These are phyloP conservation scores for Netelia melanura DNA, from an alignment of 2,888 invertebrate genomes.

Conservation along the genomic window DNA sequence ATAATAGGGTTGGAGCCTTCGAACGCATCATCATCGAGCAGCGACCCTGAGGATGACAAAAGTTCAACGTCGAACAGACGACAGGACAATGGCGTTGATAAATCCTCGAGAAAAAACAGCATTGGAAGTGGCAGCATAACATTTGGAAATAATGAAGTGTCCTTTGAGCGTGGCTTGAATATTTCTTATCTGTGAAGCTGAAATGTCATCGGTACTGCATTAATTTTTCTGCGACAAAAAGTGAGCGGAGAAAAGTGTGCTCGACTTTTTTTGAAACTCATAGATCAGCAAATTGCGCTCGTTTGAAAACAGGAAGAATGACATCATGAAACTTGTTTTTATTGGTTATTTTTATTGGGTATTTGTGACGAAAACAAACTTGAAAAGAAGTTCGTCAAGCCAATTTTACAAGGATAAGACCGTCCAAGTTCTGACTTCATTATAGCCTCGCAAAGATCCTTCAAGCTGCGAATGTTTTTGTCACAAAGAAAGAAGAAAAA, in stretches of 20 bases:
- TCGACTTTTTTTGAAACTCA: background rate
- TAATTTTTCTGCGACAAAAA: background rate
- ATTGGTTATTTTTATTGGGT: background rate
- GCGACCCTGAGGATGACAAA: slow-evolving; percentile 72
- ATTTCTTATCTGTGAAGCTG: slow-evolving; percentile 80
- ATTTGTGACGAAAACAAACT: background rate
- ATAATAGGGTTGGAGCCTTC: slow-evolving; percentile 89
- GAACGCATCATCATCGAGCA: slow-evolving; percentile 71
- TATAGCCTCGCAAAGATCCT: slow-evolving; percentile 32
- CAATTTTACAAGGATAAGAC: slow-evolving; percentile 42
- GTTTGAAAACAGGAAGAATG: background rate
- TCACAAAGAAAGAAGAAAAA: slow-evolving; percentile 15
- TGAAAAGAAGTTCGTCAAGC: slow-evolving; percentile 27
- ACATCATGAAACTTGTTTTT: slow-evolving; percentile 4
- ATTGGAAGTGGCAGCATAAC: slow-evolving; percentile 81
- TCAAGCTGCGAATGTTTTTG: slow-evolving; percentile 28
- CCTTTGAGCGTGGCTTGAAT: slow-evolving; percentile 82
- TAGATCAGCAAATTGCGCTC: background rate
- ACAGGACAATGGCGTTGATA: slow-evolving; percentile 83
- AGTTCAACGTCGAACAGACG: slow-evolving; percentile 73
- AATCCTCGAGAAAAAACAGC: slow-evolving; percentile 80
- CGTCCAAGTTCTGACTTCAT: slow-evolving; percentile 40
- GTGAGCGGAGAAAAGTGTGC: background rate
- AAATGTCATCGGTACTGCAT: slow-evolving; percentile 47
- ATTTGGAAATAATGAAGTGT: slow-evolving; percentile 81